Base-by-base conservation (phyloP, 2,113 vertebrate species). In the Tonatia bakeri region DNA sequence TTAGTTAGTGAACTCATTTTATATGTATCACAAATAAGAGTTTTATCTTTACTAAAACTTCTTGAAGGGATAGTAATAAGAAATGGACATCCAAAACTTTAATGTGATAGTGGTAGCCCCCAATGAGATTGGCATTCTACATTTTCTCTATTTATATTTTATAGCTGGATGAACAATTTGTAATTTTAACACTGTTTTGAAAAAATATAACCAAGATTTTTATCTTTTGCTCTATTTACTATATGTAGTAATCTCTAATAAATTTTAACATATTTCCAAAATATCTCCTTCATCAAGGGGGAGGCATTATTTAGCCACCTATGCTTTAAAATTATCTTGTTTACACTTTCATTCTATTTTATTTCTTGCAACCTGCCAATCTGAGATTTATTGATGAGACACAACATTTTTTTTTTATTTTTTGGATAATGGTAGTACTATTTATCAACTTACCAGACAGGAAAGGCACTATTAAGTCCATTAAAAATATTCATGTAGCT, bases 131-230 rank as follows among this genome's bases (percentile, higher is more conserved):
- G 26, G 33, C 24, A 75, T 73, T 33, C 24, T 87, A 61, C 0
- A 36, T 54, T 87, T 56, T 67, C 31, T 67, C 88, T 92, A 54
- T 50, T 92, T 94, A 43, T 7, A 67, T 72, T 87, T 93, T 94
- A 20, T 73, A 83, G 14, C 2, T 65, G 84, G 17, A 19, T 65
- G 19, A 56, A 77, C 52, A 82, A 82, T 36, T 72, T 79, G 5
- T 65, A 47, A 86, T 38, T 65, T 90, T 70, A 45, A 80, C 6
- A 81, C 16, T 31, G 15, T 83, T 77, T 77, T 33, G 54, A 13
- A 72, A 2, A 92, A 94, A 70, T 15, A 20, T 33, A 56, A 36
- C 17, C 52, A 7, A 90, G 22, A 28, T 24, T 40, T 88, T 47
- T 28, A 22, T 65, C 4, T 72, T 38, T 24, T 69, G 17, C 26